Evolutionary conservation across 2,797 vertebrate genomes (phyloP).

Genomic region (Tangara arthus): DNA sequence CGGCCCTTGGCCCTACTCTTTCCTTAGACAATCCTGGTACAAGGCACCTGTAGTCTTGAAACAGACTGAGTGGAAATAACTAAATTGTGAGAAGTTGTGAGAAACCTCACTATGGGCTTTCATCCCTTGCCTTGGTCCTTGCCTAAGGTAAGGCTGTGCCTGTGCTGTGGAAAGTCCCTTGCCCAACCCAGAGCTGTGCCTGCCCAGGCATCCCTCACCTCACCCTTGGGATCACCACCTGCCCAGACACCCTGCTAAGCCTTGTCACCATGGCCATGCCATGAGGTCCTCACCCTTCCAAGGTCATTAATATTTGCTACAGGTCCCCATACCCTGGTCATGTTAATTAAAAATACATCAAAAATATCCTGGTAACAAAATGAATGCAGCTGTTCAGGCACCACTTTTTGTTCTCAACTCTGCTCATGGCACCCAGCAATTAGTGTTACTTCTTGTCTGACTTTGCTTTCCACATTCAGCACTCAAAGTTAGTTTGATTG

Average conservation of each 20-base stretch:
- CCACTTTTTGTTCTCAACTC: neutral
- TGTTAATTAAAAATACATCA: neutral
- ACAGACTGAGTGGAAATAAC: neutral
- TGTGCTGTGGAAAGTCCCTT: no score
- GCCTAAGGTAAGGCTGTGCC: neutral
- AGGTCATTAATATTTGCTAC: neutral
- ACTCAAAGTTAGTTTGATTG: neutral
- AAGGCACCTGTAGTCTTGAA: neutral
- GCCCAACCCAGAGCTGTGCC: neutral
- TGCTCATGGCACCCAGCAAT: neutral
- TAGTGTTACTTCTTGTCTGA: neutral
- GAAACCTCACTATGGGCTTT: neutral
- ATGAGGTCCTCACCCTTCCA: neutral
- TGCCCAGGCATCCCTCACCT: neutral
- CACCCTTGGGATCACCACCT: neutral
- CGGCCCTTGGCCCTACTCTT: neutral
- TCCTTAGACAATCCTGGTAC: neutral
- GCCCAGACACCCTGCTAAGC: neutral
- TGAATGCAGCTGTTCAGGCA: neutral
- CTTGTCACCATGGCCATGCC: neutral
- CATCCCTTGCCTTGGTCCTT: neutral
- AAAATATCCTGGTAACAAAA: neutral
- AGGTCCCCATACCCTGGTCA: neutral
- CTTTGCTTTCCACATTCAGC: neutral
- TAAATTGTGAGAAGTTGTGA: neutral